Base-by-base conservation (phyloP, 2,113 vertebrate species). In the Scopus umbretta region DNA sequence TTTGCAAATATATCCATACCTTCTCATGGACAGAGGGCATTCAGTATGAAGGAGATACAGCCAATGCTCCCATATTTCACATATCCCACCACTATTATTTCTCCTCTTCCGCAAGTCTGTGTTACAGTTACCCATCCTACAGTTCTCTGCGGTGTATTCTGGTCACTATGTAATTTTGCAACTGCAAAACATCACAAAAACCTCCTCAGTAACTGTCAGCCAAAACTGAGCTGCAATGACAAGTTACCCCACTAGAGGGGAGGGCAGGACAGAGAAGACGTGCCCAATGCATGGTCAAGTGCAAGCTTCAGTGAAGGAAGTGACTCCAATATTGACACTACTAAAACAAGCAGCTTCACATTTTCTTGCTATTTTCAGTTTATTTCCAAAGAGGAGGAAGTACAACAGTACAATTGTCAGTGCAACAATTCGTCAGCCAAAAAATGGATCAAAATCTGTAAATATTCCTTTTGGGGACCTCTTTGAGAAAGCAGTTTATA, bases 161-260 rank as follows among this genome's bases (percentile, higher is more conserved):
- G 59, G 36, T 45, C 84, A 4, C 52, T 20, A 0, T 1, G 2
- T 14, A 42, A 16, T 13, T 12, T 42, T 11, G 56, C n/a, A 32
- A 38, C 13, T 26, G 7, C 55, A 53, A 6, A 66, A 13, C 25
- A 43, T 32, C 14, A 17, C 36, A 4, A 5, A 9, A 4, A 2
- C 6, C 32, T 71, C 56, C 22, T 10, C 6, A 4, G 19, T 0
- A 43, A 42, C 4, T 3, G 43, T 3, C 59, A 67, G 81, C 16
- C 42, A 13, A 13, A 2, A 20, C 12, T 3, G 4, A 68, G 83
- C 78, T 96, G 96, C 96, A 97, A 26, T 56, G 93, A 61, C 40
- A 19, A 26, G 27, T 47, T 40, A 13, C 5, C 84, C 96, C 96
- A 93, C 96, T 96, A 96, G 96, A 97, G 96, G 96, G 96, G 87